These are phyloP conservation scores for Cerastis leucographa DNA, from an alignment of 2,888 invertebrate species.

Conservation along the genomic window DNA sequence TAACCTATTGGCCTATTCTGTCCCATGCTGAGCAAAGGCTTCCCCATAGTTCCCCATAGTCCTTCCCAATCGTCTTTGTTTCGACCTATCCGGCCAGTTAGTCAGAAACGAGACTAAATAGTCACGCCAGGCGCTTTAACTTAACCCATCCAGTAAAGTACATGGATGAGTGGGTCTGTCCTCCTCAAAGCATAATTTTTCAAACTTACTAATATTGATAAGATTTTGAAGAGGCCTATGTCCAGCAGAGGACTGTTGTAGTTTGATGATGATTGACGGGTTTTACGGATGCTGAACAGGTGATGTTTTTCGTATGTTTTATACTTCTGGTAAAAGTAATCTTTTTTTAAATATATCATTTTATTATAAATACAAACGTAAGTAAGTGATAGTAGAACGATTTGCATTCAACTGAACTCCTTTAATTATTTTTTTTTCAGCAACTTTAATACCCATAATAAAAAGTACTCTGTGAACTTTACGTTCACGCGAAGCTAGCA, in stretches of 20 bases:
- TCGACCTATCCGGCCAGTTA: neutral
- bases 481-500: conserved; percentile 48
- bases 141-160: neutral
- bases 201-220: neutral
- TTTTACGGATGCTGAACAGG: neutral
- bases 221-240: too few relatives aligned
- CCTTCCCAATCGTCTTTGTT: neutral
- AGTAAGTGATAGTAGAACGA: conserved; percentile 20
- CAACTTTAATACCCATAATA: too few relatives aligned
- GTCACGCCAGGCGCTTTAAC: neutral
- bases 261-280: too few relatives aligned
- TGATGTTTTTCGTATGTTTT: neutral
- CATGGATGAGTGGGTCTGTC: neutral
- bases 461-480: too few relatives aligned
- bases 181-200: neutral
- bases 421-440: conserved; percentile 32
- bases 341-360: neutral
- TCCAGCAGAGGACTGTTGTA: too few relatives aligned
- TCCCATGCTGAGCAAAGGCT: neutral
- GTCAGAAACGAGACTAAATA: neutral
- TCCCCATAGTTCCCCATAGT: neutral
- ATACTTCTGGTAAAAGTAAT: neutral
- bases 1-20: neutral
- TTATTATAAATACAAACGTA: neutral
- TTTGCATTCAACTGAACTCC: conserved; percentile 8